Evolutionary conservation across 2,113 vertebrate species (phyloP).

Genomic region (Thamnaconus septentrionalis): DNA sequence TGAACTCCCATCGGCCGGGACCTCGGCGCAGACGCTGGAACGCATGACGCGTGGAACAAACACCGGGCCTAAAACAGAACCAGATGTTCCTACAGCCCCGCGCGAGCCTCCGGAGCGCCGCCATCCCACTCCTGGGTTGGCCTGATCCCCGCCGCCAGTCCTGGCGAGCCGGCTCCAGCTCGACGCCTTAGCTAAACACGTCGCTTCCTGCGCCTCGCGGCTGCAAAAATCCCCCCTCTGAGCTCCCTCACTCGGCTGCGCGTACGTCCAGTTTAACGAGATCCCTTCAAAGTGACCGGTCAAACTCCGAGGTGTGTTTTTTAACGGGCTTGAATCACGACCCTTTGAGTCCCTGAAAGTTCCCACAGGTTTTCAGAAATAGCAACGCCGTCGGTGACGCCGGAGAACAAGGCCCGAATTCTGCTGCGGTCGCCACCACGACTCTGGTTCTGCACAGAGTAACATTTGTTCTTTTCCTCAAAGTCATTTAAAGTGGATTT

Average conservation of each 20-base stretch:
- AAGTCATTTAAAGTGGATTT: no score
- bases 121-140: slow-evolving; percentile 52
- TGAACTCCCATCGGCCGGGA: slow-evolving; percentile 43
- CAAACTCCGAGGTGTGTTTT: slow-evolving; percentile 22
- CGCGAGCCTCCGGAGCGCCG: slow-evolving; percentile 33
- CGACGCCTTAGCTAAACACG: slow-evolving; percentile 54
- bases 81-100: slow-evolving; percentile 63
- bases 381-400: no score
- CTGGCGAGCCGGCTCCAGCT: slow-evolving; percentile 51
- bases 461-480: no score
- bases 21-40: slow-evolving; percentile 40
- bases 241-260: slow-evolving; percentile 25
- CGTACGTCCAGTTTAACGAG: slow-evolving; percentile 18
- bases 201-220: slow-evolving; percentile 53
- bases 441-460: no score
- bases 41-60: slow-evolving; percentile 57
- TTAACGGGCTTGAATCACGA: no score
- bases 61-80: slow-evolving; percentile 59
- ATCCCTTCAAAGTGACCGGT: slow-evolving; percentile 25
- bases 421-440: no score
- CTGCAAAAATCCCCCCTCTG: slow-evolving; percentile 27
- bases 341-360: no score
- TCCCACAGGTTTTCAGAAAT: no score
- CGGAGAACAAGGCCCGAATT: no score
- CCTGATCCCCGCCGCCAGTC: slow-evolving; percentile 55